Evolutionary conservation across 2,888 invertebrate genomes (phyloP).

Genomic region (Rhodophaea formosa): DNA sequence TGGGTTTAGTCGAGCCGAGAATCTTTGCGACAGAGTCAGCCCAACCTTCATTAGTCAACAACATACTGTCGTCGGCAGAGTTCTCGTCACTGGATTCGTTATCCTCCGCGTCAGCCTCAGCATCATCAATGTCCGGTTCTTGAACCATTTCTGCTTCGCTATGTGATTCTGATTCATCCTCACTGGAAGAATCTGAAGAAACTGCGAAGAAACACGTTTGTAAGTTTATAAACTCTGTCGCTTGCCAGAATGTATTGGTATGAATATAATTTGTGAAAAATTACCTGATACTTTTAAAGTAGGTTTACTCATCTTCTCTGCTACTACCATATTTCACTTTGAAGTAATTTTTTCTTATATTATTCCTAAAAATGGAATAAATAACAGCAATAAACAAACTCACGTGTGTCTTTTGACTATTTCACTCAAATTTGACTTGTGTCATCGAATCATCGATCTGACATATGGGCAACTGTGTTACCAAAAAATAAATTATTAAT

Average conservation of each 20-base stretch:
- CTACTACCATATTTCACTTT: conserved; percentile 47
- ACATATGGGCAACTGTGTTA: no score
- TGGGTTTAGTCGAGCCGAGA: conserved; percentile 87
- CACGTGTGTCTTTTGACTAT: background rate
- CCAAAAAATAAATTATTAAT: no score
- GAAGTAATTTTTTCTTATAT: background rate
- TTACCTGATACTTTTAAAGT: conserved; percentile 59
- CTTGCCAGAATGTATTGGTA: conserved; percentile 2
- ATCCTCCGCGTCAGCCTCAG: conserved; percentile 41
- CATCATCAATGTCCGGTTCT: conserved; percentile 31
- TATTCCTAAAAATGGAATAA: background rate
- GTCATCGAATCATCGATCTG: no score
- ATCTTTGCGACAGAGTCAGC: conserved; percentile 92
- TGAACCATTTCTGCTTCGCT: conserved; percentile 41
- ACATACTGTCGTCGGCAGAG: conserved; percentile 31
- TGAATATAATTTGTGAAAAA: conserved; percentile 17
- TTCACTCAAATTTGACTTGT: no score
- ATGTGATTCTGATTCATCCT: conserved; percentile 49
- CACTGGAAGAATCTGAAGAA: conserved; percentile 53
- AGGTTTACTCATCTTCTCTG: conserved; percentile 53
- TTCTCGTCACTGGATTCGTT: conserved; percentile 33
- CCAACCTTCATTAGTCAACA: conserved; percentile 86
- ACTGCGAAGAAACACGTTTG: conserved; percentile 34
- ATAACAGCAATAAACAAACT: background rate
- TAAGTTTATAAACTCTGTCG: background rate